Base-by-base conservation (phyloP, 2,888 invertebrate genomes). In the Tetropium fuscum region DNA sequence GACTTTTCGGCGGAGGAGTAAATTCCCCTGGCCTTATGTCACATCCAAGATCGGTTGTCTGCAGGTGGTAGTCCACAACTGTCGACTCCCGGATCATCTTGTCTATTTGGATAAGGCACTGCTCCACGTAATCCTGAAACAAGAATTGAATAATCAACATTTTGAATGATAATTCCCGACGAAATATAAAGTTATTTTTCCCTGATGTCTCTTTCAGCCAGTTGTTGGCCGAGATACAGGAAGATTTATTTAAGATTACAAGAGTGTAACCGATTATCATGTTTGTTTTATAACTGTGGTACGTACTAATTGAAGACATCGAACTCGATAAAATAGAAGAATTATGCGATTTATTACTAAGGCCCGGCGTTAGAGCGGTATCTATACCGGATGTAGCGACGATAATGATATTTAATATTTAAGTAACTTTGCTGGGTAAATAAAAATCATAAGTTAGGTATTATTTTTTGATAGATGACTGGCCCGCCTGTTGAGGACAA, bases 91-190 rank as follows among this genome's bases (percentile, higher is more conserved):
- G 86, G 63, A 93, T 88, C 87, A 92, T 91, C 69, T 87, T 87
- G 79, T 93, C 93, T 78, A 94, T 89, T 80, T 92, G 91, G 72
- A 89, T 87, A 77, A 92, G 85, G 79, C 94, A 94, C 53, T 90
- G 88, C 70, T 90, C 87, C 34, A 94, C 86, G 74, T 90, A 91
- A 69, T 93, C 94, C 94, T 94, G 83, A 0, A 83, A 84, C 69
- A 66, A 76, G 76, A 72, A 66, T 11, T n/a, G n/a, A n/a, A n/a
- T n/a, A n/a, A n/a, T n/a, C n/a, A n/a, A n/a, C n/a, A n/a, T n/a
- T n/a, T n/a, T n/a, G n/a, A n/a, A n/a, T n/a, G n/a, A n/a, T n/a
- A n/a, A n/a, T n/a, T n/a, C n/a, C n/a, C n/a, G n/a, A n/a, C n/a
- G n/a, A n/a, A n/a, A n/a, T n/a, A n/a, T n/a, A n/a, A n/a, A n/a